phyloP scores from a whole-genome alignment of 2,888 invertebrate species.

The Toxonevra muliebris region DNA sequence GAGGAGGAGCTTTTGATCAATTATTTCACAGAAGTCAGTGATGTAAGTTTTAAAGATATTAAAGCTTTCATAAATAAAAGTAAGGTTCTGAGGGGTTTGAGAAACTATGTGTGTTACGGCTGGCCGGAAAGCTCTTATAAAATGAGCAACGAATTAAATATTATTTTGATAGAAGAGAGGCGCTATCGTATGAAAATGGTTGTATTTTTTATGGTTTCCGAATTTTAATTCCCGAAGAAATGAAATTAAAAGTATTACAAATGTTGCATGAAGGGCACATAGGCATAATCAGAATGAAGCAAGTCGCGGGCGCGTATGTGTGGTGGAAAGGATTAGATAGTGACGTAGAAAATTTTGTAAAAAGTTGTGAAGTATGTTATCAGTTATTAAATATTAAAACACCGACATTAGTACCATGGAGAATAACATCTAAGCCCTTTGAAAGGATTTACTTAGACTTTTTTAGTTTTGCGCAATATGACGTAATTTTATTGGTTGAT shows the following conservation, averaged over 20 bases:
- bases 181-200: slow-evolving; percentile 17
- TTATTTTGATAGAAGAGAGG: too few relatives aligned
- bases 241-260: slow-evolving; percentile 11
- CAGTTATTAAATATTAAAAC: too few relatives aligned
- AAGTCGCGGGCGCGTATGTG: slow-evolving; percentile 24
- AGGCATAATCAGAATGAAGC: slow-evolving; percentile 25
- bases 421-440: slow-evolving; percentile 2
- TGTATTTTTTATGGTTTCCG: slow-evolving; percentile 25
- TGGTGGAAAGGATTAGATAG: slow-evolving; percentile 29
- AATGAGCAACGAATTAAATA: too few relatives aligned
- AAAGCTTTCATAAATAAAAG: too few relatives aligned
- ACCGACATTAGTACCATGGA: slow-evolving; percentile 11
- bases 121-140: too few relatives aligned
- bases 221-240: slow-evolving; percentile 14
- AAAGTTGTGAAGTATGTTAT: background rate
- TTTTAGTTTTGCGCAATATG: slow-evolving; percentile 21
- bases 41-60: too few relatives aligned
- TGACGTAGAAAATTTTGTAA: slow-evolving; percentile 17
- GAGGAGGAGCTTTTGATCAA: too few relatives aligned
- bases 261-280: slow-evolving; percentile 19
- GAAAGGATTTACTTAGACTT: slow-evolving; percentile 29
- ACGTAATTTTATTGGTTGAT: background rate
- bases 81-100: too few relatives aligned
- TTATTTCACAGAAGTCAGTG: too few relatives aligned
- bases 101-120: too few relatives aligned